Evolutionary conservation across 2,797 vertebrate species (phyloP).

Genomic region (Eptatretus atami): DNA sequence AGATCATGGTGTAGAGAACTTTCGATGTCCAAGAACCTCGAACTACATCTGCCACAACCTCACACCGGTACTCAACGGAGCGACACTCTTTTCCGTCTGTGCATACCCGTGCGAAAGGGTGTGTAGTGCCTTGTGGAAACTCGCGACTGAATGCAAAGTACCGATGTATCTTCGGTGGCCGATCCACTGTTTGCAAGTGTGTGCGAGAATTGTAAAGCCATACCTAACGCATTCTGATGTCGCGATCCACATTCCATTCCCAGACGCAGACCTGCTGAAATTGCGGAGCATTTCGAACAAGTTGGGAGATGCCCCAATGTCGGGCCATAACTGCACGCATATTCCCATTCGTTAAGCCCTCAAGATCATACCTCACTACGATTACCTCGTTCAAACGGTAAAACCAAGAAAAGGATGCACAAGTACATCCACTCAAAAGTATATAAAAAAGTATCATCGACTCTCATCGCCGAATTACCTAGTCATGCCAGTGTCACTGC

Average conservation of each 20-base stretch:
- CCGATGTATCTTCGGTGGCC: background rate
- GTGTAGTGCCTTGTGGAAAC: constrained; percentile 19
- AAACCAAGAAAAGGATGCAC: no score
- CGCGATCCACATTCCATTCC: background rate
- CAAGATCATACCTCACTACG: background rate
- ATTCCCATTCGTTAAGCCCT: background rate
- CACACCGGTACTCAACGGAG: constrained; percentile 13
- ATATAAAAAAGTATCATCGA: no score
- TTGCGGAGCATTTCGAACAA: constrained; percentile 2
- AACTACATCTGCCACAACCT: constrained; percentile 17
- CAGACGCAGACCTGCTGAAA: background rate
- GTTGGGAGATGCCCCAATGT: background rate
- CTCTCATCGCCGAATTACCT: no score
- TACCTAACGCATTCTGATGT: background rate
- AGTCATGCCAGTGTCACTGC: no score
- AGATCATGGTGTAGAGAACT: constrained; percentile 23
- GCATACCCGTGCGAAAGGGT: constrained; percentile 17
- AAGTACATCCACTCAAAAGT: no score
- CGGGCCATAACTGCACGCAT: constrained; percentile 1
- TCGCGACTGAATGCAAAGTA: constrained; percentile 8
- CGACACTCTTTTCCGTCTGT: constrained; percentile 12
- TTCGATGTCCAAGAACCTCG: constrained; percentile 21
- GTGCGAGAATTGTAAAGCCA: background rate
- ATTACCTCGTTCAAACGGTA: no score
- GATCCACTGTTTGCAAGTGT: background rate